A percentile compares a stretch with the other conserved stretches of the same genome.
Evolutionary conservation across 2,797 vertebrate species (phyloP).

Genomic region (Betta splendens): DNA sequence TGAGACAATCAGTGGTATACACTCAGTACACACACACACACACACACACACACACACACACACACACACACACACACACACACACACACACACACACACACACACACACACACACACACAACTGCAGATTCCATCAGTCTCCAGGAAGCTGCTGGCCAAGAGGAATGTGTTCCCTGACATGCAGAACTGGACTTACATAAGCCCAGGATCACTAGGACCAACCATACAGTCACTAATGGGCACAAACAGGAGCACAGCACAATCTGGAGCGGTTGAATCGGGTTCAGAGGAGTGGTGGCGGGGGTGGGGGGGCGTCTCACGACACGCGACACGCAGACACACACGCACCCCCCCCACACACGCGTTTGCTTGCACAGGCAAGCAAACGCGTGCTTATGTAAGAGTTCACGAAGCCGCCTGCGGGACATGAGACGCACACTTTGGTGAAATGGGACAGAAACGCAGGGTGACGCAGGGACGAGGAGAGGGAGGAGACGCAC

Average conservation of each 20-base stretch:
- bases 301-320: slow-evolving; percentile 27
- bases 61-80: slow-evolving; percentile 14
- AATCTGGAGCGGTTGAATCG: slow-evolving; percentile 26
- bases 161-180: slow-evolving; percentile 66
- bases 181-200: slow-evolving; percentile 63
- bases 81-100: slow-evolving; percentile 21
- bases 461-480: slow-evolving; percentile 24
- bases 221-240: slow-evolving; percentile 46
- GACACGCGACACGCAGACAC: slow-evolving; percentile 28
- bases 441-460: slow-evolving; percentile 51
- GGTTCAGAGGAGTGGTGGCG: neutral
- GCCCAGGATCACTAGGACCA: slow-evolving; percentile 37
- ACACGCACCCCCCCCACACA: too few species aligned
- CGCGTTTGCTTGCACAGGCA: too few species aligned
- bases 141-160: slow-evolving; percentile 66
- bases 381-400: slow-evolving; percentile 60
- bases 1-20: slow-evolving; percentile 32
- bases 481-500: slow-evolving; percentile 24
- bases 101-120: slow-evolving; percentile 30
- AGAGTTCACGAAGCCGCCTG: slow-evolving; percentile 53
- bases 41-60: neutral
- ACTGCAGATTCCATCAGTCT: slow-evolving; percentile 71
- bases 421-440: slow-evolving; percentile 39
- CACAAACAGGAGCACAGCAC: slow-evolving; percentile 34
- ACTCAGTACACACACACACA: slow-evolving; percentile 1